phyloP scores from a whole-genome alignment of 2,888 invertebrate species.

The Cryptus viduatorius region DNA sequence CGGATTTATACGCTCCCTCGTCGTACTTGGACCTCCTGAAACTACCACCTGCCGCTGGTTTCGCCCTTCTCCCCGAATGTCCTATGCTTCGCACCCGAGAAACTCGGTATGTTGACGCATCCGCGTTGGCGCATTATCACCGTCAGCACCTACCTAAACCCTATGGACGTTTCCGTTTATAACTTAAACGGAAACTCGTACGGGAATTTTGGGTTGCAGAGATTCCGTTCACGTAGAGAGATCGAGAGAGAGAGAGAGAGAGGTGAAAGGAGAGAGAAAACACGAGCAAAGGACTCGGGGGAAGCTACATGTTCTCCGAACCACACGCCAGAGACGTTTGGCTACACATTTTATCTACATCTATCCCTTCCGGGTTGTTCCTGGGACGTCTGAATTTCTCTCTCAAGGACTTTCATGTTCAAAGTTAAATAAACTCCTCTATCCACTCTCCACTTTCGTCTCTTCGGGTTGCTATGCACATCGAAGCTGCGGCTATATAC shows the following conservation, averaged over 20 bases:
- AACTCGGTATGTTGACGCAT: constrained; percentile 40
- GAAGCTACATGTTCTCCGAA: constrained; percentile 57
- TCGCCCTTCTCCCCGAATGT: constrained; percentile 6
- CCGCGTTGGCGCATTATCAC: constrained; percentile 10
- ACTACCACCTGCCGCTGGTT: neutral
- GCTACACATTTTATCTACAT: constrained; percentile 36
- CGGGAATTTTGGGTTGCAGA: constrained; percentile 39
- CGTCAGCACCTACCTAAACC: constrained; percentile 12
- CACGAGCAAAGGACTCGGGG: constrained; percentile 36
- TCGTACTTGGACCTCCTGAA: constrained; percentile 12
- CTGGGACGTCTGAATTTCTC: constrained; percentile 53
- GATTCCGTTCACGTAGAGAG: constrained; percentile 54
- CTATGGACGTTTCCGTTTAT: constrained; percentile 46
- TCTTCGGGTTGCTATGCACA: neutral
- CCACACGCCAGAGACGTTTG: constrained; percentile 57
- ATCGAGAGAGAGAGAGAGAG: constrained; percentile 12
- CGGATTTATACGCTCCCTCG: constrained; percentile 47
- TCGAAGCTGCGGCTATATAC: neutral
- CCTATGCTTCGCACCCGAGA: neutral
- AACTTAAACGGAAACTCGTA: constrained; percentile 54
- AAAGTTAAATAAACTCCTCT: constrained; percentile 66
- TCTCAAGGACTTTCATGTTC: constrained; percentile 50
- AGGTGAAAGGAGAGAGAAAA: constrained; percentile 40
- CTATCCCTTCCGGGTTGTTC: constrained; percentile 42
- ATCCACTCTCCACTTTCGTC: constrained; percentile 4